A percentile compares a stretch with the other conserved stretches of the same genome.
These are phyloP conservation scores for Hylia prasina DNA, from an alignment of 2,113 vertebrate genomes.

Conservation along the genomic window DNA sequence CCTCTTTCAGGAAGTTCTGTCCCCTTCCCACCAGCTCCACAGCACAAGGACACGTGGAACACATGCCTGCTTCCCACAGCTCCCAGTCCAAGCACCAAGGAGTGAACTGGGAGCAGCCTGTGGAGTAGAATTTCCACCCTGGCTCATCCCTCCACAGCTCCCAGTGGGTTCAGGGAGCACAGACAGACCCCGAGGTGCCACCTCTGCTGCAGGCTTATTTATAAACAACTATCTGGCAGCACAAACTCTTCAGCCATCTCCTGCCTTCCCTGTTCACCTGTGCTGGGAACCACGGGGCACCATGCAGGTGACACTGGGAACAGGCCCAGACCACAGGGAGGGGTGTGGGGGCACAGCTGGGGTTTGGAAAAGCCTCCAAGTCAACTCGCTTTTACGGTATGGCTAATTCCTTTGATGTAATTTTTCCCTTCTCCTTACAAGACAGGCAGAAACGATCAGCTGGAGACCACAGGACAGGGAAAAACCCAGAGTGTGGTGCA, in stretches of 20 bases:
- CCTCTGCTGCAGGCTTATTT: background rate
- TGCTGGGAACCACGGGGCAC: rapidly evolving
- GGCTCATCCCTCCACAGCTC: background rate
- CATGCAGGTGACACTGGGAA: background rate
- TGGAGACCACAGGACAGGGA: too few species aligned
- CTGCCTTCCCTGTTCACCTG: background rate
- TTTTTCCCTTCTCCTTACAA: too few species aligned
- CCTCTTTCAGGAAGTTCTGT: background rate
- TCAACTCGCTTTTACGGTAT: rapidly evolving
- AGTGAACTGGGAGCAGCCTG: background rate
- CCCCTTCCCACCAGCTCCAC: background rate
- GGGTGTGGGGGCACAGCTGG: rapidly evolving
- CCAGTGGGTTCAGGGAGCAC: background rate
- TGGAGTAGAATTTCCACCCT: background rate
- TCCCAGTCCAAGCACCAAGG: background rate
- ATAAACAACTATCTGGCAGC: rapidly evolving
- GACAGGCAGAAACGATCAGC: rapidly evolving
- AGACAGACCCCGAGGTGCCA: background rate
- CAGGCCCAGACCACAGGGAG: background rate
- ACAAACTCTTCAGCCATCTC: background rate
- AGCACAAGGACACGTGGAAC: background rate
- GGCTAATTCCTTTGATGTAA: rapidly evolving
- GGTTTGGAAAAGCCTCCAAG: background rate
- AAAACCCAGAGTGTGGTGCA: background rate
- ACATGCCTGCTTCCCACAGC: background rate